Evolutionary conservation across 2,113 vertebrate species (phyloP), one percentile per base, ranked within the genome.

Genomic region (Catharus bicknelli): DNA sequence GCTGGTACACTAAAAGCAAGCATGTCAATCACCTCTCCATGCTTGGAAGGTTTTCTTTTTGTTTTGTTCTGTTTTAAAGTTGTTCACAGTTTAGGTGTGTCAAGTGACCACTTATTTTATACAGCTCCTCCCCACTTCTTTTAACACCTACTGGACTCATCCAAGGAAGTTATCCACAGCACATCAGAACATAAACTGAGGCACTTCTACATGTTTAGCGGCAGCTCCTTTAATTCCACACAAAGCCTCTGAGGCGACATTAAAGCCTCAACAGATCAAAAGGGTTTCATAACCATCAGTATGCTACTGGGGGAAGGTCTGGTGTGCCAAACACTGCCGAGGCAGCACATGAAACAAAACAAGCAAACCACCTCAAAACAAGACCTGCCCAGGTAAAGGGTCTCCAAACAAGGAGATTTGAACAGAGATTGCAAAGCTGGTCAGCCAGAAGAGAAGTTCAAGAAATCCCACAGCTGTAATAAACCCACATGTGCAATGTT

Each of bases 261-360:
- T 72, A 86, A 92, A 64, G 67, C 32, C n/a, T 81, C 51, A 50
- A 22, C 27, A 88, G 70, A 85, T 80, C 75, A 61, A 80, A 89
- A 54, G 55, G 26, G 50, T 76, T 80, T 80, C n/a, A 0, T 59
- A 94, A 86, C 69, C 76, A 68, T 34, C 66, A 79, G 23, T 27
- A 13, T 23, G 32, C 45, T 78, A 75, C 51, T 51, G 51, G 18
- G 94, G 27, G 58, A 72, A 74, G 18, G 53, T 51, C 64, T 62
- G 26, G 17, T 29, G 45, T 63, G 62, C 58, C 86, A 81, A 70
- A 86, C 57, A 57, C 6, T 69, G 78, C 45, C 42, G 47, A 63
- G 30, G 77, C 29, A 78, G 64, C 43, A 55, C 27, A 76, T 13
- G 63, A 86, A 82, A 91, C 30, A 48, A 86, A 74, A 54, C 18